phyloP scores from a whole-genome alignment of 2,113 vertebrate genomes.

The Anser brachyrhynchus region DNA sequence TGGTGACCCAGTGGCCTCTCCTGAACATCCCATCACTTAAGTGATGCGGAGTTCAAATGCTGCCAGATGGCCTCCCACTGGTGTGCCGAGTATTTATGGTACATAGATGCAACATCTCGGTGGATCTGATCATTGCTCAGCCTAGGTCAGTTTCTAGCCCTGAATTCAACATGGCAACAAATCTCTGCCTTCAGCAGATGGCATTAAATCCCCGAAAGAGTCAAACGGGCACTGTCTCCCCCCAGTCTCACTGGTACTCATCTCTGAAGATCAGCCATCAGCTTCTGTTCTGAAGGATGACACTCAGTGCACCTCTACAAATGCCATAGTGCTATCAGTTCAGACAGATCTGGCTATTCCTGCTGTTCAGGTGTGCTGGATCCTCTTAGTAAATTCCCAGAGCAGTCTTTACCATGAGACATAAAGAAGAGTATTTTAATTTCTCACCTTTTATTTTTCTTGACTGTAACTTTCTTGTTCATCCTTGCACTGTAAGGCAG shows the following conservation, averaged over 20 bases:
- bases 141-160: neutral
- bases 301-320: neutral
- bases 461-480: neutral
- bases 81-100: neutral
- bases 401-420: neutral
- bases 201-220: neutral
- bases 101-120: neutral
- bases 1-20: neutral
- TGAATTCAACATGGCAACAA: neutral
- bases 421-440: neutral
- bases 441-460: neutral
- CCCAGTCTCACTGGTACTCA: neutral
- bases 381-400: neutral
- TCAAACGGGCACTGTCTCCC: neutral
- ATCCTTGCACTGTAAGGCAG: neutral
- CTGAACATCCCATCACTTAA: neutral
- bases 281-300: neutral
- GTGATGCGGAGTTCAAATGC: rapidly evolving
- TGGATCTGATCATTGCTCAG: neutral
- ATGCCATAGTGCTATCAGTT: neutral
- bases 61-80: rapidly evolving
- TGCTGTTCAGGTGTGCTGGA: rapidly evolving
- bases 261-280: neutral
- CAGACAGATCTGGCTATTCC: neutral
- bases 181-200: neutral